Evolutionary conservation across 2,797 vertebrate species (phyloP), one percentile per base, ranked within the genome.

Genomic region (Taeniopygia guttata): DNA sequence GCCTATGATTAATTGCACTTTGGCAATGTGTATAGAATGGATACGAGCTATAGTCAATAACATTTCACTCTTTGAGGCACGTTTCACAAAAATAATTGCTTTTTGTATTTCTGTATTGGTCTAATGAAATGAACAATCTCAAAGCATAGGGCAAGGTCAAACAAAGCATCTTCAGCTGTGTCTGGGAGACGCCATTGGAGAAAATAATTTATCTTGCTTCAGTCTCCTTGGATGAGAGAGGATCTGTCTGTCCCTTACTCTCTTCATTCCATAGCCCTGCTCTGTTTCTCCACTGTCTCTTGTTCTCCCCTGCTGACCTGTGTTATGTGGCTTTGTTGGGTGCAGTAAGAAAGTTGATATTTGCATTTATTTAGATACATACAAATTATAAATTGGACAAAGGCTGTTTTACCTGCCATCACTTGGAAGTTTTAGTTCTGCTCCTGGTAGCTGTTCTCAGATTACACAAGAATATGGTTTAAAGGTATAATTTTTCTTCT

Each of bases 71-170:
- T 94, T 79, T 56, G 64, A 79, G 91, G 45, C 79, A 83, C 0
- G 1, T 89, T 93, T 87, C 75, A 45, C 55, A 59, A 49, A 96
- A 96, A 85, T 85, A 78, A 92, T 89, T 54, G 72, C 69, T 75
- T 89, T 84, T 60, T 1, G 0, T 56, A 17, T 78, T 66, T 84
- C 22, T 43, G 32, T 56, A 19, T 73, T 72, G 87, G 54, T 78
- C 48, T 81, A 87, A 81, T 4, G 19, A 84, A 89, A 55, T 8
- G 38, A 91, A 38, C n/a, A n/a, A 34, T 68, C 46, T 86, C 73
- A 86, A 91, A 78, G 43, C 40, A 15, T 3, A 42, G 55, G 72
- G 32, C n/a, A 75, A 90, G 78, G 73, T 88, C 62, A 84, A 75
- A 75, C 12, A 69, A 58, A 78, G 12, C n/a, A 51, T 48, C 36